Conservation (phyloP, 2,113 vertebrate species). For the Rana temporaria region DNA sequence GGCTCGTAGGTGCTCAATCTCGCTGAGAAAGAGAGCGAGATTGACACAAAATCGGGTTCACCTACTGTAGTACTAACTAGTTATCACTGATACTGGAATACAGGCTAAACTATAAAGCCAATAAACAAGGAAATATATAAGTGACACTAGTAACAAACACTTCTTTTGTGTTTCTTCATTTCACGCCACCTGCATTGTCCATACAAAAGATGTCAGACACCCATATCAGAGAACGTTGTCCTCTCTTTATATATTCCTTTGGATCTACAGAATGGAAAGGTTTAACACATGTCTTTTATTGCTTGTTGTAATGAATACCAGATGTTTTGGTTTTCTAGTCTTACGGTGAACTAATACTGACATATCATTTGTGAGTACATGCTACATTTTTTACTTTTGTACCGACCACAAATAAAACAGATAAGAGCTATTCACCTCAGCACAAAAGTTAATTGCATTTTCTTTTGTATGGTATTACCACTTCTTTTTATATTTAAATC, state of each 20-base stretch:
- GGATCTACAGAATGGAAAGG: not conserved
- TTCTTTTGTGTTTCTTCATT: not conserved
- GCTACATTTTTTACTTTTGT: constrained; percentile 20
- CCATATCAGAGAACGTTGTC: not conserved
- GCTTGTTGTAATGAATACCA: not conserved
- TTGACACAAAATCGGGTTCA: no score
- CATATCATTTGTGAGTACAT: not conserved
- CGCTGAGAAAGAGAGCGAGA: no score
- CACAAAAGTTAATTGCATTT: no score
- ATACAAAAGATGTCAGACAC: not conserved
- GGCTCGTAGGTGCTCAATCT: no score
- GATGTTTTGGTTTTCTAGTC: not conserved
- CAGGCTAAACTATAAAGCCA: constrained; percentile 30
- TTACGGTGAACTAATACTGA: constrained; percentile 5
- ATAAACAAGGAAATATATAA: not conserved
- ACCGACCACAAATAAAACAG: not conserved
- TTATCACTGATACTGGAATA: constrained; percentile 48
- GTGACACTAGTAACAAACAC: not conserved
- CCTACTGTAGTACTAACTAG: no score
- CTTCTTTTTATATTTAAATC: no score
- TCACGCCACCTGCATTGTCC: not conserved
- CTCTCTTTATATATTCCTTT: not conserved
- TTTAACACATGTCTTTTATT: constrained; percentile 7
- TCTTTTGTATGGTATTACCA: no score
- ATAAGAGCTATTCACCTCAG: not conserved